These are phyloP conservation scores for Equus przewalskii DNA, from an alignment of 2,113 vertebrate species.

Conservation along the genomic window DNA sequence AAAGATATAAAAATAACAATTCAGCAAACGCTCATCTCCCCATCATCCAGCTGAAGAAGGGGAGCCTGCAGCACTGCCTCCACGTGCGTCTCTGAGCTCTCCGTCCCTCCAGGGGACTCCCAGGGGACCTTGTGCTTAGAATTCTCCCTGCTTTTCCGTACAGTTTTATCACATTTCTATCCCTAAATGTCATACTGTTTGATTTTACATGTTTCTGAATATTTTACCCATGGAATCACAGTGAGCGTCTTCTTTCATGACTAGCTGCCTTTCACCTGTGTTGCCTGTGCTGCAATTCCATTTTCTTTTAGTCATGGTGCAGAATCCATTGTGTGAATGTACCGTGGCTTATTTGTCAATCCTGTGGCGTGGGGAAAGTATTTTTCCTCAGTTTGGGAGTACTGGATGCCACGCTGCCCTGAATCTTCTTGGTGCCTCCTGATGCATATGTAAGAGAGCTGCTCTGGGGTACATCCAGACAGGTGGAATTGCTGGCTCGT, in stretches of 20 bases:
- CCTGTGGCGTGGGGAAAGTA: neutral
- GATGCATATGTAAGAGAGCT: neutral
- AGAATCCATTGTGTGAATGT: neutral
- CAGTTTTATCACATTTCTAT: neutral
- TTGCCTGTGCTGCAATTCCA: neutral
- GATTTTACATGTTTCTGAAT: neutral
- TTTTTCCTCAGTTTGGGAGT: neutral
- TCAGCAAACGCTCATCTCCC: neutral
- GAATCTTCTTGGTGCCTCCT: neutral
- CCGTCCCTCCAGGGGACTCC: neutral
- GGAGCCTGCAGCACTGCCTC: neutral
- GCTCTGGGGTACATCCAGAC: neutral
- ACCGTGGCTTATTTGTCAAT: neutral
- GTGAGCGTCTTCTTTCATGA: neutral
- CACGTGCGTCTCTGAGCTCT: neutral
- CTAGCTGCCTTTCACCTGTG: neutral
- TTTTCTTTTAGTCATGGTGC: neutral
- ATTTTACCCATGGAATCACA: slow-evolving; percentile 39
- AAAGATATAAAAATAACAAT: neutral
- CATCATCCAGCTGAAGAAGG: neutral
- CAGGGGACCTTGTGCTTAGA: neutral
- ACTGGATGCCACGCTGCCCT: neutral
- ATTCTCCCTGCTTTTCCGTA: slow-evolving; percentile 13
- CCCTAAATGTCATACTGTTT: neutral
- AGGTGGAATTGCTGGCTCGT: neutral